These are phyloP conservation scores for Picus viridis DNA, from an alignment of 2,797 vertebrate species.

Conservation along the genomic window DNA sequence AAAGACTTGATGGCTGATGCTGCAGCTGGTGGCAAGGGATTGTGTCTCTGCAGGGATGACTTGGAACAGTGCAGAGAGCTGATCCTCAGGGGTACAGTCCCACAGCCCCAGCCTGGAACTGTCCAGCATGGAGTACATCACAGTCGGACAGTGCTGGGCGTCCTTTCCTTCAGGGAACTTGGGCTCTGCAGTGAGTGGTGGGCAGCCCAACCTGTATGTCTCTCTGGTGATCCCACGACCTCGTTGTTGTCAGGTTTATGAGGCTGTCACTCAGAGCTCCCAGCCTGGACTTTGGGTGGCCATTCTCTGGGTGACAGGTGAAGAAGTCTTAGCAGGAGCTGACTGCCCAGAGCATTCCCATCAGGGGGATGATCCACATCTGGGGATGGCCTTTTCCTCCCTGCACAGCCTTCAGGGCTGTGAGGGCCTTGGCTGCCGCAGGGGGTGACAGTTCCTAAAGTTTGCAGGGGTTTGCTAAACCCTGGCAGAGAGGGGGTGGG, in stretches of 20 bases:
- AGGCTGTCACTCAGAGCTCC: neutral
- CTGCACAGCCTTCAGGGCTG: rapidly evolving
- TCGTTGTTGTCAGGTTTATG: rapidly evolving
- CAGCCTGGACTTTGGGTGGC: rapidly evolving
- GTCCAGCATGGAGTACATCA: rapidly evolving
- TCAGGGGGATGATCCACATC: neutral
- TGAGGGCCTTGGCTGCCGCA: neutral
- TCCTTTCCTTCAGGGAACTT: neutral
- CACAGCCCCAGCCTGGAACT: rapidly evolving
- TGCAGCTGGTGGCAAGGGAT: rapidly evolving
- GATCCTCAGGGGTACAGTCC: rapidly evolving
- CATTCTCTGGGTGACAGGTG: rapidly evolving
- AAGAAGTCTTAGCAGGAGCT: neutral
- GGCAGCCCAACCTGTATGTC: rapidly evolving
- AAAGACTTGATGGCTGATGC: rapidly evolving
- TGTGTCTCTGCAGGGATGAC: rapidly evolving
- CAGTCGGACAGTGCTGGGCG: rapidly evolving
- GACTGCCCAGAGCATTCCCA: neutral
- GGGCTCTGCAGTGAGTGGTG: rapidly evolving
- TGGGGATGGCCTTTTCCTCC: neutral
- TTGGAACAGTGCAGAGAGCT: rapidly evolving
- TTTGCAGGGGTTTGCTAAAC: constrained; percentile 19
- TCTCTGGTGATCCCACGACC: neutral
- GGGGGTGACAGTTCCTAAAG: neutral
- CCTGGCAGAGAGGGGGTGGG: constrained; percentile 6